phyloP scores from a whole-genome alignment of 2,113 vertebrate genomes.

The Anthoscopus minutus region DNA sequence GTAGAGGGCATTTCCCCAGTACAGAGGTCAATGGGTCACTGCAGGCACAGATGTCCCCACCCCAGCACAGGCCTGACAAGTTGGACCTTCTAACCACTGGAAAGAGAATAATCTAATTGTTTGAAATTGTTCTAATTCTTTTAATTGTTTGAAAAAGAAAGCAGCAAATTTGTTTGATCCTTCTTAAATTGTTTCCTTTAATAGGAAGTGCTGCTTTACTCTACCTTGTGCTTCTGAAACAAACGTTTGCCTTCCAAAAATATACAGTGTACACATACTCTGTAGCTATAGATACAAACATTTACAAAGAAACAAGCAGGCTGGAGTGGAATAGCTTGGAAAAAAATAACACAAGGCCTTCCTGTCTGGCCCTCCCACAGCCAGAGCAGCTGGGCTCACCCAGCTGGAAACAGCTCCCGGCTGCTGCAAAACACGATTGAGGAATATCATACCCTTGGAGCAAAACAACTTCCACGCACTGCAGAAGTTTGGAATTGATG shows the following conservation, averaged over 20 bases:
- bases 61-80: background rate
- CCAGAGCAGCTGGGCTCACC: background rate
- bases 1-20: background rate
- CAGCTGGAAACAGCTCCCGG: fast-evolving
- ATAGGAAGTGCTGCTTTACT: slow-evolving; percentile 1
- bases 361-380: background rate
- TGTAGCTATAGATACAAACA: slow-evolving; percentile 27
- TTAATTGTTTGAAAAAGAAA: background rate
- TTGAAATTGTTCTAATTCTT: background rate
- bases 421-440: fast-evolving
- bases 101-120: background rate
- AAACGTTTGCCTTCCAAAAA: slow-evolving; percentile 2
- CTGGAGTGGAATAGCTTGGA: background rate
- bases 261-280: background rate
- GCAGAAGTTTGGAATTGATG: background rate
- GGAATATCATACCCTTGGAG: background rate
- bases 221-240: background rate
- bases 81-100: background rate
- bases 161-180: background rate
- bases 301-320: background rate
- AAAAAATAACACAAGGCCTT: background rate
- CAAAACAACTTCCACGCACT: fast-evolving
- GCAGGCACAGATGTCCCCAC: background rate
- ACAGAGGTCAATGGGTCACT: background rate
- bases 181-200: slow-evolving; percentile 4